A percentile compares a stretch with the other conserved stretches of the same genome.
These are phyloP conservation scores for Syrrhaptes paradoxus DNA, from an alignment of 2,113 vertebrate species.

Conservation along the genomic window DNA sequence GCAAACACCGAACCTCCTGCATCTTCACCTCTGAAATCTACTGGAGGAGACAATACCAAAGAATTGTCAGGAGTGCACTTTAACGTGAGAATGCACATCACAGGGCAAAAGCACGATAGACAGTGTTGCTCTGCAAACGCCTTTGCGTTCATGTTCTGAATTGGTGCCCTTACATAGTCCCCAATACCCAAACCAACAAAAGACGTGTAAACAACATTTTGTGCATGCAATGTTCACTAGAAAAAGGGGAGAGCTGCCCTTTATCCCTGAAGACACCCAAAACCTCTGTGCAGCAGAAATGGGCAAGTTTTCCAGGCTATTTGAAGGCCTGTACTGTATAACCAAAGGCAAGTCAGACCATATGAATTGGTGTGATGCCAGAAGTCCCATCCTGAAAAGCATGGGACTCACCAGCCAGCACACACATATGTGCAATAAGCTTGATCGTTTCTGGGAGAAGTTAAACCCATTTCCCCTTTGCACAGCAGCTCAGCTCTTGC, in stretches of 20 bases:
- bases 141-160: neutral
- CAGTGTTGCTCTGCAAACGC: neutral
- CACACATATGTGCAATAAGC: accelerated
- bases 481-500: neutral
- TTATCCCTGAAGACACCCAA: neutral
- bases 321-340: neutral
- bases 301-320: neutral
- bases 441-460: neutral
- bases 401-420: neutral
- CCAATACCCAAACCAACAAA: neutral
- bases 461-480: neutral
- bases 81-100: neutral
- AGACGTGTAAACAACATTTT: neutral
- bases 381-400: neutral
- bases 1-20: accelerated
- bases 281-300: neutral
- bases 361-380: neutral
- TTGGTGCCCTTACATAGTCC: neutral
- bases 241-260: neutral
- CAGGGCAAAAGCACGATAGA: neutral
- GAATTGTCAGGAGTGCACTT: neutral
- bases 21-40: neutral
- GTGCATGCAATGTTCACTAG: accelerated
- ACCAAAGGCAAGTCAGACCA: neutral
- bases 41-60: neutral